Base-by-base conservation (phyloP, 2,113 vertebrate species). In the Boleophthalmus pectinirostris region DNA sequence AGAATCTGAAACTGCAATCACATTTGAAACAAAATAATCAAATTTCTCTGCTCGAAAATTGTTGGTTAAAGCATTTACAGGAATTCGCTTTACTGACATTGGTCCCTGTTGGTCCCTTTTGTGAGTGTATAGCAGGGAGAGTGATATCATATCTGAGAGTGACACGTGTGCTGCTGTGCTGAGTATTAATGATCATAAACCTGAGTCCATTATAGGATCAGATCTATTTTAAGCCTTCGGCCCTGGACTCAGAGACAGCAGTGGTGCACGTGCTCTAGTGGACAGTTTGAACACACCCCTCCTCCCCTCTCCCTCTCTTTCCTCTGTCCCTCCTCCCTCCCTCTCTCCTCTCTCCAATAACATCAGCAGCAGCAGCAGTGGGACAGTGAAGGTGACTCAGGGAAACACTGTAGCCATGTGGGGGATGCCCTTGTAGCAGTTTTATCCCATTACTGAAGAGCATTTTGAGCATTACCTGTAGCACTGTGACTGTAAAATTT, bases 191-290 rank as follows among this genome's bases (percentile, higher is more conserved):
- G 80, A 88, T 86, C 73, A 81, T 80, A 85, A 89, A 89, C 80
- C 83, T 83, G 49, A 86, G 83, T 82, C 87, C 88, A 88, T 90
- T 91, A 90, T 83, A 73, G 78, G 84, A 88, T 86, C 87, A 87
- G 29, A 0, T 68, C 82, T 85, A 87, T 88, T 88, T 90, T 85
- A 90, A 89, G 85, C 82, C 58, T 77, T 77, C 65, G 72, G 70
- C 81, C 75, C 53, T 3, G 10, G 25, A 74, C 73, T 71, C 43
- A 69, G 68, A 67, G 83, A 47, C 61, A 53, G 82, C 51, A 69
- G 81, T 80, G 47, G 20, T 46, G 65, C 71, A 64, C 46, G 18
- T 29, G 33, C 8, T 71, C 45, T 57, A 23, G 73, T 56, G 74
- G n/a, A 56, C n/a, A 12, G 18, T 29, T 35, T 18, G 20, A 20